Base-by-base conservation (phyloP, 2,888 invertebrate genomes). In the Torymus texanus region DNA sequence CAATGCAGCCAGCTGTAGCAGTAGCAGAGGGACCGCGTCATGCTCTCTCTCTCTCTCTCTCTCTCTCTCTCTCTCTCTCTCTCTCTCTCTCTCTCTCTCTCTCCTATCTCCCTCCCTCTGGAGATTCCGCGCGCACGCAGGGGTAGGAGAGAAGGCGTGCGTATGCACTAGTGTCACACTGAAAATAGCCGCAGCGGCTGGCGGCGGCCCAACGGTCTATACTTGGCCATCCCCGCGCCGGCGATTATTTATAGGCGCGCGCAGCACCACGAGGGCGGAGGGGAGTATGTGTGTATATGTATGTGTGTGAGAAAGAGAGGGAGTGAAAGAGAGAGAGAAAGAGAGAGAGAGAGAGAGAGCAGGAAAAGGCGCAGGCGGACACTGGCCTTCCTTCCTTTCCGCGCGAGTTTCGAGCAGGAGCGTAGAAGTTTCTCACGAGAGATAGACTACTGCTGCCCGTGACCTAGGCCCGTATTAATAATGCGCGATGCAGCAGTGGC, bases 201-300 rank as follows among this genome's bases (percentile, higher is more conserved):
- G 95, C 95, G 91, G 82, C 85, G 83, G 89, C 94, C 95, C 95
- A 95, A 94, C 93, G 93, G 93, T 93, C 95, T 95, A 95, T 95
- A 95, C 95, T 95, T 95, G 95, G 95, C 94, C 94, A 95, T 95
- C 92, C 92, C 91, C 91, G 92, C 92, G 81, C 77, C 53, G 41
- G 72, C 92, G 91, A 92, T 92, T 94, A 94, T 94, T 94, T 93
- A 94, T 94, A 94, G 94, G 91, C 91, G 91, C 91, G 92, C 73
- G 61, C 65, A 41, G 41, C 41, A 8, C 41, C 41, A 41, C 41
- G 41, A 41, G 41, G 41, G 41, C 41, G 41, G 41, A 41, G 41
- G 41, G 41, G 41, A 41, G 41, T 41, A 41, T 41, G 41, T 41
- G 41, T 41, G 41, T 41, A 8, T 41, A 8, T 41, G 8, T 41